Evolutionary conservation across 2,113 vertebrate genomes (phyloP).

Genomic region (Apeltes quadracus): DNA sequence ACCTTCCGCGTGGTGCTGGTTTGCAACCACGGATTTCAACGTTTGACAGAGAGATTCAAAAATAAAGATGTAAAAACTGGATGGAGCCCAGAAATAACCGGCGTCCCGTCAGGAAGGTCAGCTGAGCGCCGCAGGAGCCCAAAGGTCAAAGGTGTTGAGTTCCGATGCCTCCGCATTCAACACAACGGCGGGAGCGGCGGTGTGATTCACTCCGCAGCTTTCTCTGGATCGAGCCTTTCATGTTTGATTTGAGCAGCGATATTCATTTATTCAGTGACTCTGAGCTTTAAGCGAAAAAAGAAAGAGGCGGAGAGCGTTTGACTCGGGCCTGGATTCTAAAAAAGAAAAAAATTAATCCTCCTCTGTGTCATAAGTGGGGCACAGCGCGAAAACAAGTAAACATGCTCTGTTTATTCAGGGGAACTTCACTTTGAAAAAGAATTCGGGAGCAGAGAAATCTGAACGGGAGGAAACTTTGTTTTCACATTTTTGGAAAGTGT

Average conservation of each 20-base stretch:
- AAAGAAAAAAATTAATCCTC: slow-evolving; percentile 13
- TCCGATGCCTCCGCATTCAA: slow-evolving; percentile 12
- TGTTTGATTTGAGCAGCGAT: slow-evolving; percentile 12
- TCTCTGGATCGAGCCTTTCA: background rate
- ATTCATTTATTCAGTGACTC: slow-evolving; percentile 19
- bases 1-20: too few relatives aligned
- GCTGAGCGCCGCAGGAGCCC: slow-evolving; percentile 6
- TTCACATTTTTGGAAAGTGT: background rate
- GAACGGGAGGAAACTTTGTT: background rate
- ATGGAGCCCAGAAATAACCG: slow-evolving; percentile 4
- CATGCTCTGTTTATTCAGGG: slow-evolving; percentile 24
- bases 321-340: slow-evolving; percentile 24
- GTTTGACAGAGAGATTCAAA: background rate
- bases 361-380: slow-evolving; percentile 31
- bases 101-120: background rate
- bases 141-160: slow-evolving; percentile 32
- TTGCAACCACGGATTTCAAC: too few relatives aligned
- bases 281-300: slow-evolving; percentile 1
- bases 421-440: slow-evolving; percentile 1
- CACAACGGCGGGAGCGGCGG: slow-evolving; percentile 3
- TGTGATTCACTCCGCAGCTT: background rate
- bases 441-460: background rate
- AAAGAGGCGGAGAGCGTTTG: slow-evolving; percentile 10
- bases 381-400: slow-evolving; percentile 20
- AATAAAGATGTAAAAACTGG: background rate